Percentiles rank a stretch among this genome's conserved stretches.
phyloP scores from a whole-genome alignment of 2,888 invertebrate species.

The Apotomis capreana region DNA sequence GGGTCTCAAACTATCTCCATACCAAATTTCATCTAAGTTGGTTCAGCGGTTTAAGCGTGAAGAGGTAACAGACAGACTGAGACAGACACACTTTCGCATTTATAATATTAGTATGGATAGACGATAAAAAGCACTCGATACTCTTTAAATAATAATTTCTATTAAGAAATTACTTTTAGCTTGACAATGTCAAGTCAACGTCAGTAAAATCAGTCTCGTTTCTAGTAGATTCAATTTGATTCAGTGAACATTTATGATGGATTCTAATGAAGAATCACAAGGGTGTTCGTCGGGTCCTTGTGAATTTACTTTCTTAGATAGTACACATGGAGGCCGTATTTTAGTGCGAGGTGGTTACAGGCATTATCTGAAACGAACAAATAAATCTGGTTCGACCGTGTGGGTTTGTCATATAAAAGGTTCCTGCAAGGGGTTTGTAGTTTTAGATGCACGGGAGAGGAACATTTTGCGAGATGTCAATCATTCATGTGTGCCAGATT shows the following conservation, averaged over 20 bases:
- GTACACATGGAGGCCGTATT: constrained; percentile 21
- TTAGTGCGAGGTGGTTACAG: constrained; percentile 22
- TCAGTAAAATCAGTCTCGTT: no score
- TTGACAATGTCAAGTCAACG: no score
- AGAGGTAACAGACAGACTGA: no score
- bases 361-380: constrained; percentile 23
- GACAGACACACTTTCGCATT: no score
- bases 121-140: no score
- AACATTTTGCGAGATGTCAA: constrained; percentile 19
- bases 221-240: no score
- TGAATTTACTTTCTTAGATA: constrained; percentile 12
- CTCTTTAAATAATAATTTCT: no score
- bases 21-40: no score
- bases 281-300: constrained; percentile 5
- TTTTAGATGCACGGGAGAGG: constrained; percentile 12
- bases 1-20: no score
- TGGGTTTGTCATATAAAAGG: constrained; percentile 25
- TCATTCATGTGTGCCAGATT: constrained; percentile 21
- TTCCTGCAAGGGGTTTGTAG: constrained; percentile 28
- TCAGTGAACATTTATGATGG: constrained; percentile 4
- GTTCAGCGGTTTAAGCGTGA: no score
- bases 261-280: constrained; percentile 14
- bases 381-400: background rate
- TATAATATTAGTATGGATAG: no score
- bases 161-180: no score